These are phyloP conservation scores for Promerops cafer DNA, from an alignment of 2,113 vertebrate species.

Conservation along the genomic window DNA sequence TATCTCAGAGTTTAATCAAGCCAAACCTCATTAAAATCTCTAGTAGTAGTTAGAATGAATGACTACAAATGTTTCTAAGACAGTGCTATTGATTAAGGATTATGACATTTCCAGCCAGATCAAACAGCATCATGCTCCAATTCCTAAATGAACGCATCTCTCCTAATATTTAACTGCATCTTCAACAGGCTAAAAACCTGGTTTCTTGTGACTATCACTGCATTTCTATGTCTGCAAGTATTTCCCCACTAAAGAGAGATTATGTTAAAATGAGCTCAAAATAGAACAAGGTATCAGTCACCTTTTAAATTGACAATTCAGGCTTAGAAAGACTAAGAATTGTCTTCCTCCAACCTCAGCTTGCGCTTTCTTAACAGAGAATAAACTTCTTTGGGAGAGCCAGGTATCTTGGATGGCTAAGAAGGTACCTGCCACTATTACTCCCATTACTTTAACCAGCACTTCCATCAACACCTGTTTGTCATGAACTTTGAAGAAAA, in stretches of 20 bases:
- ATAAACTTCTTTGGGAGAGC: not conserved
- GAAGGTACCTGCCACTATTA: not conserved
- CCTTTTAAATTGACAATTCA: not conserved
- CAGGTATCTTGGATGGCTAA: not conserved
- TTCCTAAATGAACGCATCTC: not conserved
- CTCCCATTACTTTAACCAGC: not conserved
- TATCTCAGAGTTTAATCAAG: not conserved
- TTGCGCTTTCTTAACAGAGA: not conserved
- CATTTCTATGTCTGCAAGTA: not conserved
- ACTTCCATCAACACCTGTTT: accelerated
- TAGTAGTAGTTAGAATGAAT: not conserved
- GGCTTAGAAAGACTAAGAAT: not conserved
- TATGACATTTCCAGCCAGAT: not conserved
- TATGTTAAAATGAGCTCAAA: not conserved
- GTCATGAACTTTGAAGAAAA: not conserved
- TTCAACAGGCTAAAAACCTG: not conserved
- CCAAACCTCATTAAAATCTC: not conserved
- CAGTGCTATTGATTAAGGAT: not conserved
- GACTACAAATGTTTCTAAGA: not conserved
- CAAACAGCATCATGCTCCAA: not conserved
- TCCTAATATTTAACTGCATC: not conserved
- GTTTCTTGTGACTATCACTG: not conserved
- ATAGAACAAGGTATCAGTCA: not conserved
- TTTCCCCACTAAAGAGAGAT: not conserved
- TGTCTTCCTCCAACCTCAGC: not conserved